Evolutionary conservation across 2,888 invertebrate species (phyloP).

Genomic region (Eilema sororculum): DNA sequence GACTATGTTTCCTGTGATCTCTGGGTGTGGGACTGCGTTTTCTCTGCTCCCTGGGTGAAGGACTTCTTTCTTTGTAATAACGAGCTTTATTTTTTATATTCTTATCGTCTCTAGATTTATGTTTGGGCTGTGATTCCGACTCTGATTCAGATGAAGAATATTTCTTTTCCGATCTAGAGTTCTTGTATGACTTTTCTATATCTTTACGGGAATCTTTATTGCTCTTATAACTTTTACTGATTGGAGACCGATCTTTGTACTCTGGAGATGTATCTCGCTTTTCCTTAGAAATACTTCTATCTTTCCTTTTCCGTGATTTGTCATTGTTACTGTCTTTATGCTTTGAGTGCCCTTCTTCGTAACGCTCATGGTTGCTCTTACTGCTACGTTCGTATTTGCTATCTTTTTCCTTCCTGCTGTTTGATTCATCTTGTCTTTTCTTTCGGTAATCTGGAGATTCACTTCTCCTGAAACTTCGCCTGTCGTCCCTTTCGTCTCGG

Average conservation of each 20-base stretch:
- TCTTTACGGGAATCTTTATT: slow-evolving; percentile 64
- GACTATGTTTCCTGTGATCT: slow-evolving; percentile 58
- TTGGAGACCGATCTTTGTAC: slow-evolving; percentile 63
- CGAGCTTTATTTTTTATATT: slow-evolving; percentile 58
- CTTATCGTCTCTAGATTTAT: slow-evolving; percentile 53
- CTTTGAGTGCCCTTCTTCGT: slow-evolving; percentile 58
- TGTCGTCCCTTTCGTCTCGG: slow-evolving; percentile 56
- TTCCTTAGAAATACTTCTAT: slow-evolving; percentile 65
- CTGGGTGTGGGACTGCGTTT: slow-evolving; percentile 62
- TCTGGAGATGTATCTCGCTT: slow-evolving; percentile 67
- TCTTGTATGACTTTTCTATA: slow-evolving; percentile 65
- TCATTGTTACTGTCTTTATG: slow-evolving; percentile 58
- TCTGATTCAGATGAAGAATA: slow-evolving; percentile 72
- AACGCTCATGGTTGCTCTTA: slow-evolving; percentile 57
- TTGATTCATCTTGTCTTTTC: slow-evolving; percentile 47
- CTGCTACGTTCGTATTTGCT: slow-evolving; percentile 55
- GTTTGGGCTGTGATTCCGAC: slow-evolving; percentile 61
- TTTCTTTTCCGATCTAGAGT: slow-evolving; percentile 56
- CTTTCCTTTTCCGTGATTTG: slow-evolving; percentile 57
- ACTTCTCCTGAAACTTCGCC: slow-evolving; percentile 53
- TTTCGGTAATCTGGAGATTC: slow-evolving; percentile 51
- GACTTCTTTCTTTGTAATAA: slow-evolving; percentile 58
- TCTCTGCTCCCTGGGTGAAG: slow-evolving; percentile 48
- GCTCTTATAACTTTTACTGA: slow-evolving; percentile 58
- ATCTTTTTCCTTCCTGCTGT: slow-evolving; percentile 49